Base-by-base conservation (phyloP, 2,888 invertebrate genomes). In the Sericinus montela region DNA sequence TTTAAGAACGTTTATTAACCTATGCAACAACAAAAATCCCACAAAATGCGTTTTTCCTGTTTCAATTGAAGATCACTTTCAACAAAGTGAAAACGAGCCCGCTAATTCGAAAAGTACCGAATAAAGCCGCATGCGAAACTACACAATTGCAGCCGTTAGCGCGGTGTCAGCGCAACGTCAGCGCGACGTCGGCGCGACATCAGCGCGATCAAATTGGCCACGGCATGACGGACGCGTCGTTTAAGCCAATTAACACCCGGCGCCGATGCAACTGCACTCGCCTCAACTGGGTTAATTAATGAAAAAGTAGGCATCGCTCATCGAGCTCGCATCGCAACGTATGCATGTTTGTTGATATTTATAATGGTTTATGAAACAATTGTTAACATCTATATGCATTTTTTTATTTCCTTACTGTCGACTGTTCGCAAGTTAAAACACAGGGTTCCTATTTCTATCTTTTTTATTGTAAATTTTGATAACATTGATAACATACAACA, bases 201-300 rank as follows among this genome's bases (percentile, higher is more conserved):
- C 25, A 23, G 13, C 11, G 25, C 38, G 23, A 38, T 9, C 25
- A 14, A 14, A 29, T 40, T 29, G 40, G 14, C 25, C 13, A 28
- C 23, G 8, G 28, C 10, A 9, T 34, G 32, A 42, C 19, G 32
- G 42, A 42, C 32, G 42, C 19, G 16, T 28, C 28, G 29, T 13
- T 40, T 30, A 28, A 29, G 42, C 42, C 42, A 42, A 42, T 42
- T 42, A 42, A 42, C 42, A 32, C 42, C 19, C 42, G 42, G 34
- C 32, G 29, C 37, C 19, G 19, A 29, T 28, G 32, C 34, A 23
- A 34, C 42, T 32, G 19, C 32, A 30, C 32, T 28, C 40, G 40
- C 40, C 25, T 14, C 40, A 19, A 37, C 34, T 5, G 32, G 42
- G 32, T 42, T 19, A 42, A 42, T 42, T 34, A 42, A 32, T 28